Conservation (phyloP, 1,140 invertebrate species). For the Monomorium pharaonis region DNA sequence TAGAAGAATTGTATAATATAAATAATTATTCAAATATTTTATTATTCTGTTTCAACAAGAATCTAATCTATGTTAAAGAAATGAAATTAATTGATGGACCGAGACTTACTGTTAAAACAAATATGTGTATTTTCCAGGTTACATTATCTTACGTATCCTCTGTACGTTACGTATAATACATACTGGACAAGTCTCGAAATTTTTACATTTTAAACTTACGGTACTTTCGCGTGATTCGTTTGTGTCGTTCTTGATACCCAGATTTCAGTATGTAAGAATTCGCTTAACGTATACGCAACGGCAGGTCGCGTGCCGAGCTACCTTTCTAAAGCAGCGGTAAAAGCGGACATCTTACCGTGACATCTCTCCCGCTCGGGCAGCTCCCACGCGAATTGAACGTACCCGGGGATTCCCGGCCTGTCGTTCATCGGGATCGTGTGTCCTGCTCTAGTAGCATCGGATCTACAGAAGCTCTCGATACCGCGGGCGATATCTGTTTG, state of each 20-base stretch:
- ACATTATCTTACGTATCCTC: no score
- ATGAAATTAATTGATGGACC: no score
- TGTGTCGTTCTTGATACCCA: neutral
- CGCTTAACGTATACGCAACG: neutral
- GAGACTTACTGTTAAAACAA: no score
- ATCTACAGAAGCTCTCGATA: conserved; percentile 25
- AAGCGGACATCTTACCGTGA: conserved; percentile 35
- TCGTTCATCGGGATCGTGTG: neutral
- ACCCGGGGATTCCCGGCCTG: neutral
- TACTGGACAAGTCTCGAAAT: neutral
- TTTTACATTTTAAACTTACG: neutral
- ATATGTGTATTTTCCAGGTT: no score
- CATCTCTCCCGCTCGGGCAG: neutral
- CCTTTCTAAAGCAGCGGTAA: conserved; percentile 42
- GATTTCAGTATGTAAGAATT: neutral
- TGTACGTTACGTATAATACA: no score
- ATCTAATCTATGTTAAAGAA: no score
- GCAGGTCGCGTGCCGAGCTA: conserved; percentile 7
- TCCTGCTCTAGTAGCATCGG: neutral
- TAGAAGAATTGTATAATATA: no score
- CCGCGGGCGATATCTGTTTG: conserved; percentile 30
- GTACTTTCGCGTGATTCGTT: neutral
- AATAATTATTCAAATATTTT: no score
- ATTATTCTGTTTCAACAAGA: no score
- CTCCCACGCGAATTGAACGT: conserved; percentile 1